phyloP scores from a whole-genome alignment of 2,797 vertebrate genomes.

The Hafferia zeledoni region DNA sequence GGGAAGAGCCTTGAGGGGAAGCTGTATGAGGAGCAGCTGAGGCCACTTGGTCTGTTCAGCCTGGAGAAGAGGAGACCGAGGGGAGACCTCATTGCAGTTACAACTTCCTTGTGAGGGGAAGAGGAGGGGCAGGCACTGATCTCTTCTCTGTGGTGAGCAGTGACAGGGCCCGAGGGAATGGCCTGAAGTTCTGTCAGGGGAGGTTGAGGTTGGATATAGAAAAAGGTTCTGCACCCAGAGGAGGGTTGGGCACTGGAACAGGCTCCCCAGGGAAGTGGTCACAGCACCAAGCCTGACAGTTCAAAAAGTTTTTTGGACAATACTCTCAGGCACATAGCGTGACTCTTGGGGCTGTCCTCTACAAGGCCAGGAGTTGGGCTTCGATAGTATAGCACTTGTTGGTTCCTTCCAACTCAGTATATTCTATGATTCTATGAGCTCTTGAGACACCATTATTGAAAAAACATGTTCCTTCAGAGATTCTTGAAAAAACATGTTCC shows the following conservation, averaged over 20 bases:
- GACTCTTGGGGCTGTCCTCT: not conserved
- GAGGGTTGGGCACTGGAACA: not conserved
- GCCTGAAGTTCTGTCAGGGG: not conserved
- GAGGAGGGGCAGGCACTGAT: not conserved
- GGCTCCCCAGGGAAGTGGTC: not conserved
- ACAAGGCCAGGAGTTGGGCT: not conserved
- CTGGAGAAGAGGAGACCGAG: not conserved
- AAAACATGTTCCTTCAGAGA: not conserved
- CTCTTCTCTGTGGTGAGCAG: not conserved
- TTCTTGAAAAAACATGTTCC: not conserved
- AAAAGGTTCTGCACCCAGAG: not conserved
- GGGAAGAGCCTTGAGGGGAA: not conserved
- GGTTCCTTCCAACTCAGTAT: not conserved
- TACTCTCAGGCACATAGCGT: not conserved
- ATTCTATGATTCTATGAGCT: not conserved
- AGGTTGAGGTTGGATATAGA: not conserved
- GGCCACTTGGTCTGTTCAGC: not conserved
- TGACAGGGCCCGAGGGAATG: not conserved
- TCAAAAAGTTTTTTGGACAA: rapidly evolving
- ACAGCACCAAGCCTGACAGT: not conserved
- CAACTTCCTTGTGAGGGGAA: not conserved
- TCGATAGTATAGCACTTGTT: rapidly evolving
- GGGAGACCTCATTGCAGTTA: not conserved
- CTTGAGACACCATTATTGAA: not conserved
- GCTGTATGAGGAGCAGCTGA: rapidly evolving